Percentiles rank a stretch among this genome's conserved stretches.
Evolutionary conservation across 1,140 invertebrate species (phyloP).

Genomic region (Lithobius niger): DNA sequence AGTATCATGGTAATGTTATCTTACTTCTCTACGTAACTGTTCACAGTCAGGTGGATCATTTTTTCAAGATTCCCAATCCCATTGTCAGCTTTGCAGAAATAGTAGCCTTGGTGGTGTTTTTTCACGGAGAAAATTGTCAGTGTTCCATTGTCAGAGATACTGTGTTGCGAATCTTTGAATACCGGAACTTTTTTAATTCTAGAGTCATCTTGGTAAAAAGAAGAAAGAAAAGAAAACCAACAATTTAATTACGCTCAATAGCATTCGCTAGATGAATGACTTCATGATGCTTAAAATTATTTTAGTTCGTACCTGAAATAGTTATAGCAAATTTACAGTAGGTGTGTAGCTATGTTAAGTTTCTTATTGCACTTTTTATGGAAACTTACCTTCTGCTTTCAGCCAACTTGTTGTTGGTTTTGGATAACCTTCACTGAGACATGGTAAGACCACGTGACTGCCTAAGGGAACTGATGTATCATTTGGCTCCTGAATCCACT

Average conservation of each 20-base stretch:
- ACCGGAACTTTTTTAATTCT: not conserved
- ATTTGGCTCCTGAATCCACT: constrained; percentile 13
- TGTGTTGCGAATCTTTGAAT: constrained; percentile 9
- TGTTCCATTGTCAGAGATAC: constrained; percentile 37
- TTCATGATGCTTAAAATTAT: not conserved
- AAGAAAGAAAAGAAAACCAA: not conserved
- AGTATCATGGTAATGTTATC: no score
- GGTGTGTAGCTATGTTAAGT: not conserved
- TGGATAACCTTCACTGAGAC: constrained; percentile 13
- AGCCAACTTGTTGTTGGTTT: constrained; percentile 14
- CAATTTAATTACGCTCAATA: constrained; percentile 14
- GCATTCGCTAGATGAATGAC: not conserved
- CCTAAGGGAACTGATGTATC: constrained; percentile 10
- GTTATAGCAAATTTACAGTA: not conserved
- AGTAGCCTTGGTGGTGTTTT: constrained; percentile 43
- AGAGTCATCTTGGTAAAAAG: not conserved
- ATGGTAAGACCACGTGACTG: constrained; percentile 8
- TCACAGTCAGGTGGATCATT: constrained; percentile 45
- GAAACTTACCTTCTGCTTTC: constrained; percentile 11
- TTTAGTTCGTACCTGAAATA: not conserved
- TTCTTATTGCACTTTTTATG: not conserved
- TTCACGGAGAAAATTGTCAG: constrained; percentile 39
- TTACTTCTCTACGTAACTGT: no score
- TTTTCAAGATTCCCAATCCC: constrained; percentile 48
- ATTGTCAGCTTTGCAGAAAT: constrained; percentile 48